Conservation (phyloP, 2,888 invertebrate species). For the Lutraria lutraria region DNA sequence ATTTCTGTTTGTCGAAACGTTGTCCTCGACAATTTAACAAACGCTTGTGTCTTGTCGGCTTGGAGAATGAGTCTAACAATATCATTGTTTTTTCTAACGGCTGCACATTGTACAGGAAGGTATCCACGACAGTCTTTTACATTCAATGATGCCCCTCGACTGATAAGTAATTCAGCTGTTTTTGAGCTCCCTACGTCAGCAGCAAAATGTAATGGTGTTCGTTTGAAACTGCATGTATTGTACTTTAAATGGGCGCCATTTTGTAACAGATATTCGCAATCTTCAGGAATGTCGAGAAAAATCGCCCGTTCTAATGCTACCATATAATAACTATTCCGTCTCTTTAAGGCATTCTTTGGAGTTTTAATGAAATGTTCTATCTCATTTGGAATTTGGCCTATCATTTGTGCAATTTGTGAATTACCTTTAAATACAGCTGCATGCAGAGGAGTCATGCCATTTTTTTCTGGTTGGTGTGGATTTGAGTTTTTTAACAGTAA, state of each 20-base stretch:
- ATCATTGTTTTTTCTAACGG: not conserved
- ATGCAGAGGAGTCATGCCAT: conserved; percentile 56
- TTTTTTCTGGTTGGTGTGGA: conserved; percentile 29
- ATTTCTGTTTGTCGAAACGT: too few species aligned
- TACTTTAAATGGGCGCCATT: not conserved
- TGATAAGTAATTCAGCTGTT: conserved; percentile 1
- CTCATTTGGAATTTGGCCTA: not conserved
- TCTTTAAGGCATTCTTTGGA: not conserved
- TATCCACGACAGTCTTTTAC: conserved; percentile 16
- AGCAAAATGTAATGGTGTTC: not conserved
- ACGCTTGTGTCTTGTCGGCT: not conserved
- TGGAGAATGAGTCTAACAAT: not conserved
- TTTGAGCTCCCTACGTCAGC: not conserved
- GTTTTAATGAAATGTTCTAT: not conserved
- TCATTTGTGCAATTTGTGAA: not conserved
- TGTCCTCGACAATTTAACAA: not conserved
- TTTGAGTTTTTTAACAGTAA: not conserved
- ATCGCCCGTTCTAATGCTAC: conserved; percentile 24
- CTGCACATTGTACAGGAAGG: conserved; percentile 5
- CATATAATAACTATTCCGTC: not conserved
- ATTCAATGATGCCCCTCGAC: not conserved
- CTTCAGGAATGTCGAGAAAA: not conserved
- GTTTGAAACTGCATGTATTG: not conserved
- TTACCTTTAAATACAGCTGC: conserved; percentile 45
- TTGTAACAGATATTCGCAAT: not conserved